Percentiles rank a stretch among this genome's conserved stretches.
Conservation (phyloP, 1,140 invertebrate genomes). For the Homarus americanus region DNA sequence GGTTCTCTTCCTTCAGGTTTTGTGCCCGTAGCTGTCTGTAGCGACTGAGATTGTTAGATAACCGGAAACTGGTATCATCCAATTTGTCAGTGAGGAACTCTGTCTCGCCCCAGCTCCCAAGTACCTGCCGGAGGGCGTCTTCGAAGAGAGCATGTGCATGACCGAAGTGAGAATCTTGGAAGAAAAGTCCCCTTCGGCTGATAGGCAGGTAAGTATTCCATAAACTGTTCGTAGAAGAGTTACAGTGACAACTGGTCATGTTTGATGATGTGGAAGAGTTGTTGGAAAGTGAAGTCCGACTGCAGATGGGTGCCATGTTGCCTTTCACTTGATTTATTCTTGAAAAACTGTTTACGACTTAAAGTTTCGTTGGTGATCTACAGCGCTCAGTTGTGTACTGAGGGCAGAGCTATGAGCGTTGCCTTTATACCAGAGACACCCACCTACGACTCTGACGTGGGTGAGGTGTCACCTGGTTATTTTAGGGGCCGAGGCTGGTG, state of each 20-base stretch:
- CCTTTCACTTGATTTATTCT: not conserved
- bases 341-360: not conserved
- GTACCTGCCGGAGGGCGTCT: conserved; percentile 1
- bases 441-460: conserved; percentile 8
- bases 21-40: conserved; percentile 43
- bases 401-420: not conserved
- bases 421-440: conserved; percentile 16
- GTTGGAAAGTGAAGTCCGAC: not conserved
- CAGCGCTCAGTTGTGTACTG: not conserved
- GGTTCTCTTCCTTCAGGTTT: conserved; percentile 40
- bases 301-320: conserved; percentile 34
- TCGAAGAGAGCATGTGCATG: conserved; percentile 25
- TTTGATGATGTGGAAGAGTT: not conserved
- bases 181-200: conserved; percentile 39
- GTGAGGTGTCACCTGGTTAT: conserved; percentile 16
- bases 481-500: not conserved
- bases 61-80: conserved; percentile 2
- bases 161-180: conserved; percentile 49
- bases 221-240: not conserved
- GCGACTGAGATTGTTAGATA: conserved; percentile 3
- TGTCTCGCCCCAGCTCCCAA: conserved; percentile 5
- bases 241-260: not conserved
- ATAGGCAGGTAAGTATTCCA: conserved; percentile 25
- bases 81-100: not conserved
- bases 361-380: not conserved